phyloP scores from a whole-genome alignment of 2,113 vertebrate genomes.

The Mionectes macconnelli region DNA sequence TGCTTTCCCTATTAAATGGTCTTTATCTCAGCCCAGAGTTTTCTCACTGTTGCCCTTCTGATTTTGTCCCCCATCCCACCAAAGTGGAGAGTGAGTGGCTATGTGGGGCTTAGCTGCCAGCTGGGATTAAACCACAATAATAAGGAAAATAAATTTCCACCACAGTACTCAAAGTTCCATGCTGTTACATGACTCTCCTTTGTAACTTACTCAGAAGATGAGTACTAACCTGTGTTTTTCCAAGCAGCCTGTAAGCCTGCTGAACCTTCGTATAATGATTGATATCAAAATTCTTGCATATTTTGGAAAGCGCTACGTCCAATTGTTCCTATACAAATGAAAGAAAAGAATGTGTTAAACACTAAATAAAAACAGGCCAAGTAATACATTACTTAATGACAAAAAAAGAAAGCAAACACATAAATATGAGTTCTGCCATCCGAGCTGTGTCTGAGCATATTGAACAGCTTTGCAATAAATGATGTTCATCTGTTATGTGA shows the following conservation, averaged over 20 bases:
- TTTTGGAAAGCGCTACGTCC: constrained; percentile 96
- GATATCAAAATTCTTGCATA: constrained; percentile 97
- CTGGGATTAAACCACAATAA: neutral
- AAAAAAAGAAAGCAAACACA: neutral
- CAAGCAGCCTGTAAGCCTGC: constrained; percentile 92
- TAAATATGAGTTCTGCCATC: neutral
- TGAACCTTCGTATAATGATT: constrained; percentile 96
- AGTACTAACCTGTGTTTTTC: constrained; percentile 93
- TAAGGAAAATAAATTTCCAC: neutral
- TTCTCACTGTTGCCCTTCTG: neutral
- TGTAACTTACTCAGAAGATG: neutral
- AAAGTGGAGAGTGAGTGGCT: neutral
- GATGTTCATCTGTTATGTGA: neutral
- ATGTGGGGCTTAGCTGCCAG: neutral
- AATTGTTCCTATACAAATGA: constrained; percentile 86
- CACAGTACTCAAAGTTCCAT: neutral
- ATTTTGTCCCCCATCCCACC: neutral
- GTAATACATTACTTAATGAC: neutral
- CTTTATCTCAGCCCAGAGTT: neutral
- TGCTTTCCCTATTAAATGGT: neutral
- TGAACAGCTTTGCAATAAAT: neutral
- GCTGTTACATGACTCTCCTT: neutral
- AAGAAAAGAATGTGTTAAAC: neutral
- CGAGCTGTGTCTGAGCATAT: neutral
- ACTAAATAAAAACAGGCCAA: neutral